Evolutionary conservation across 1,140 invertebrate genomes (phyloP), one percentile per base, ranked within the genome.

Genomic region (Lethrus apterus): DNA sequence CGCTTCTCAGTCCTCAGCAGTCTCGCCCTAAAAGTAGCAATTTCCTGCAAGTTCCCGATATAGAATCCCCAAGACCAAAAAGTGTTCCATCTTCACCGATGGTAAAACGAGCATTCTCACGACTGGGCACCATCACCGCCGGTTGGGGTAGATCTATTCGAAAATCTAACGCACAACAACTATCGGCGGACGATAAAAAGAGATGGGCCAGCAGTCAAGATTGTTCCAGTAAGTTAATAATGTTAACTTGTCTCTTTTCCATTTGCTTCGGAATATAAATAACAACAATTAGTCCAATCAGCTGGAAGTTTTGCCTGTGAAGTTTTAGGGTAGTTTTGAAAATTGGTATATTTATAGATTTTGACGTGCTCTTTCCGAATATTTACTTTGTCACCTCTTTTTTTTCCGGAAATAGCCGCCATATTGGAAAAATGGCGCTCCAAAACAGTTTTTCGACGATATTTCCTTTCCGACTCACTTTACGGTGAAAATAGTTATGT

Each of bases 1-100:
- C 85, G 7, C 67, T 91, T 13, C 75, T 90, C 2, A 89, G 85
- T 44, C 86, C 86, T 0, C 84, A 86, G 55, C 73, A 74, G 50
- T 66, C 69, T 30, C 83, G 87, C 54, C 83, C 86, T n/a, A 91
- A 91, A 59, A 92, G 86, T 59, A 90, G 88, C 53, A 91, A 91
- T 65, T 93, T 93, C 67, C 73, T 93, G 17, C 87, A 93, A 75
- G 65, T 67, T 24, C 65, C 65, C 3, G 65, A 67, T 50, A 65
- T 66, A 13, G 65, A 67, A 59, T 69, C 69, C 58, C 75, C 65
- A 44, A 71, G 88, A 60, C 88, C 89, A 50, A 93, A 93, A 75
- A 92, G 89, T 64, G 89, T 93, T 21, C 89, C 90, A 2, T 91
- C 87, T 54, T 93, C 89, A 21, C 91, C 91, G n/a, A 93, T 92